phyloP scores from a whole-genome alignment of 1,140 invertebrate species.

The Melipona quadrifasciata region DNA sequence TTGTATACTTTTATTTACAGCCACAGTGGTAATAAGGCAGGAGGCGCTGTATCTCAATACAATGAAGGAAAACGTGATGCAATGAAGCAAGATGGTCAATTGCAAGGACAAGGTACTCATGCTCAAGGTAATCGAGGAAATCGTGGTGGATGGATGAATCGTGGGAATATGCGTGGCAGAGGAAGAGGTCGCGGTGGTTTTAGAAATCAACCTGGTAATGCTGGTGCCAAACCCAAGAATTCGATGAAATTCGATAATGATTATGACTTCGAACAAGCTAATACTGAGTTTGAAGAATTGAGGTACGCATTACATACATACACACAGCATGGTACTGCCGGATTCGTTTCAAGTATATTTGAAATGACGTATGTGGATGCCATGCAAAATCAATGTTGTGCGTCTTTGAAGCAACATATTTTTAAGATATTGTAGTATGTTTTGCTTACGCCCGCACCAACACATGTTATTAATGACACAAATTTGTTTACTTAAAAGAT shows the following conservation, averaged over 20 bases:
- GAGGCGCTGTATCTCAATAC: slow-evolving; percentile 77
- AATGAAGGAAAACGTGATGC: slow-evolving; percentile 73
- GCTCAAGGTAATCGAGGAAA: slow-evolving; percentile 80
- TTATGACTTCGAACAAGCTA: slow-evolving; percentile 98
- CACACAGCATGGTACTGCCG: slow-evolving; percentile 68
- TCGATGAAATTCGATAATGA: slow-evolving; percentile 96
- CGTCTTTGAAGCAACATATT: slow-evolving; percentile 66
- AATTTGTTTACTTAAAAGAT: background rate
- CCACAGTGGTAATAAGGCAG: slow-evolving; percentile 72
- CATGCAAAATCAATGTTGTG: slow-evolving; percentile 71
- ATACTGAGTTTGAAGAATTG: slow-evolving; percentile 97
- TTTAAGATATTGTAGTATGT: slow-evolving; percentile 3
- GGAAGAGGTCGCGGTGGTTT: slow-evolving; percentile 77
- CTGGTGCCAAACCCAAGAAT: slow-evolving; percentile 83
- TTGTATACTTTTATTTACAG: slow-evolving; percentile 46
- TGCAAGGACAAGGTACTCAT: slow-evolving; percentile 73
- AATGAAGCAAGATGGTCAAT: slow-evolving; percentile 70
- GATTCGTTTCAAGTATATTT: slow-evolving; percentile 67
- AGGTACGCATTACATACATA: slow-evolving; percentile 79
- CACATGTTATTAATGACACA: slow-evolving; percentile 43
- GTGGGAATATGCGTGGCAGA: slow-evolving; percentile 77
- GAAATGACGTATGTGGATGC: slow-evolving; percentile 72
- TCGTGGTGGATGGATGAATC: slow-evolving; percentile 80
- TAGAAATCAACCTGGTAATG: slow-evolving; percentile 71
- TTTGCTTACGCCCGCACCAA: slow-evolving; percentile 71